These are phyloP conservation scores for Xyrauchen texanus DNA, from an alignment of 2,113 vertebrate genomes.

Conservation along the genomic window DNA sequence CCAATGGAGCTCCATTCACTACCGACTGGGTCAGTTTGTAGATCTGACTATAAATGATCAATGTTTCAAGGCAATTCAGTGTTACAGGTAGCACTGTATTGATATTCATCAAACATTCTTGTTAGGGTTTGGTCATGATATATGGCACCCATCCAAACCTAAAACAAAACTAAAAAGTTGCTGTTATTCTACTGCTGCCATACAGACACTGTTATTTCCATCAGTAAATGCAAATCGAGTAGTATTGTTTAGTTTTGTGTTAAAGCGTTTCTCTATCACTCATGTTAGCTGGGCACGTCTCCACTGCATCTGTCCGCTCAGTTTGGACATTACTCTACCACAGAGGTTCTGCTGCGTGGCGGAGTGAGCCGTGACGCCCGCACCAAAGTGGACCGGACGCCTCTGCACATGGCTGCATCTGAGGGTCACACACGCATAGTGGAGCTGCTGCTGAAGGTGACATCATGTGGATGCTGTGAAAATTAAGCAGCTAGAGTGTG, in stretches of 20 bases:
- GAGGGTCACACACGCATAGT: constrained; percentile 86
- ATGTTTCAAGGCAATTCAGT: no score
- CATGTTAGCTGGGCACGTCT: constrained; percentile 82
- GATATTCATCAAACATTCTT: no score
- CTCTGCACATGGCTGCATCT: constrained; percentile 85
- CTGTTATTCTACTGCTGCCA: no score
- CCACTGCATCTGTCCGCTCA: constrained; percentile 87
- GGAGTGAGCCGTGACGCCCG: constrained; percentile 87
- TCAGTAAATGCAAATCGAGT: no score
- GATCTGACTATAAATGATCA: no score
- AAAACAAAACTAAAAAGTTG: no score
- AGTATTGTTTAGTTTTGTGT: no score
- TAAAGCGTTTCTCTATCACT: constrained; percentile 3
- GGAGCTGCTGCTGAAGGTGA: constrained; percentile 86
- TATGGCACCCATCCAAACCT: no score
- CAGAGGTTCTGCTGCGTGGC: constrained; percentile 83
- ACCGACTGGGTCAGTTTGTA: constrained; percentile 83
- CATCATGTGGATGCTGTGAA: neutral
- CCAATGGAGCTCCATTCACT: constrained; percentile 89
- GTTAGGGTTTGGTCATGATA: no score
- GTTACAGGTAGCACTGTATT: no score
- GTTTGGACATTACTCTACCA: constrained; percentile 86
- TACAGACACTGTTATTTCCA: no score
- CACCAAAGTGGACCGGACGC: constrained; percentile 87
- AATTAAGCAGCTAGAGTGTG: no score